A percentile compares a stretch with the other conserved stretches of the same genome.
phyloP scores from a whole-genome alignment of 2,888 invertebrate species.

The Cephus rjabovi region DNA sequence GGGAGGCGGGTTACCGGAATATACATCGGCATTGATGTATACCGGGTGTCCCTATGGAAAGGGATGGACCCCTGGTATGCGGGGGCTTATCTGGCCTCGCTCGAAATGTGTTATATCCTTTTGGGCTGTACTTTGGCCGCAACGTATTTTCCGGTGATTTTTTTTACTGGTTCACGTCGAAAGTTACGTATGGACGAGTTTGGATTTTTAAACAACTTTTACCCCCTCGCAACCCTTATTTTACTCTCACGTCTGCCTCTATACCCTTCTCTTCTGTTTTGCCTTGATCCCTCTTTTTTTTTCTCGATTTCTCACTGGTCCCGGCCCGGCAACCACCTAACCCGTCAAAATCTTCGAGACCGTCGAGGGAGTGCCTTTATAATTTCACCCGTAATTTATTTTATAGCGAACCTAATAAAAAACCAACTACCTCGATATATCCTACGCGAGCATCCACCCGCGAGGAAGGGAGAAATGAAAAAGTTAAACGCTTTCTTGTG shows the following conservation, averaged over 20 bases:
- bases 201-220: conserved; percentile 22
- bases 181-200: conserved; percentile 33
- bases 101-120: conserved; percentile 15
- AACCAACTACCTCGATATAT: conserved; percentile 24
- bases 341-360: neutral
- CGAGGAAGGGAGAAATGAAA: conserved; percentile 28
- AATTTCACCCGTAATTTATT: conserved; percentile 54
- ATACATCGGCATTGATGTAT: conserved; percentile 39
- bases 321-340: neutral
- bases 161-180: conserved; percentile 23
- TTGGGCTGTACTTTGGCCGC: neutral
- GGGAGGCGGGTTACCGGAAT: conserved; percentile 21
- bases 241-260: neutral
- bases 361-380: conserved; percentile 32
- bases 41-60: conserved; percentile 35
- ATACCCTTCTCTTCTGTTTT: conserved; percentile 8
- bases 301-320: neutral
- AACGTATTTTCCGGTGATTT: conserved; percentile 9
- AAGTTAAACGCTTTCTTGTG: conserved; percentile 39
- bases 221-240: conserved; percentile 3
- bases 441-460: conserved; percentile 4
- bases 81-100: conserved; percentile 27
- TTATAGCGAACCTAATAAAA: conserved; percentile 48
- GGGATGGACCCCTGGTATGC: conserved; percentile 11
- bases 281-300: conserved; percentile 14